Percentiles rank a stretch among this genome's conserved stretches.
phyloP scores from a whole-genome alignment of 2,113 vertebrate genomes.

The Anguilla rostrata region DNA sequence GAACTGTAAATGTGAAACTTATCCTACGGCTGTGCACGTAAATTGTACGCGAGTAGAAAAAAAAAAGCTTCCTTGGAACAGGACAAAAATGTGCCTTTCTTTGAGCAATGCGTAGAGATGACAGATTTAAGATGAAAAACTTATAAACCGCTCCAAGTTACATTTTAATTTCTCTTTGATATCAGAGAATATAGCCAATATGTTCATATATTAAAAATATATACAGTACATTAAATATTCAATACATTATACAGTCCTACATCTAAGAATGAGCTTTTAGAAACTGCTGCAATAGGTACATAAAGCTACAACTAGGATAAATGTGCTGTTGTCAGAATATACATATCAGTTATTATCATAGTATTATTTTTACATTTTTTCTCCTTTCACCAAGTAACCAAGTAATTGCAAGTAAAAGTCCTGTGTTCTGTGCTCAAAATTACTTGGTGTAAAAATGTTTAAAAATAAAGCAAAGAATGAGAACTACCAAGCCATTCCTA shows the following conservation, averaged over 20 bases:
- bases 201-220: too few species aligned
- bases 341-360: not conserved
- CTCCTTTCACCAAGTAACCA: too few species aligned
- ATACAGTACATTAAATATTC: too few species aligned
- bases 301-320: not conserved
- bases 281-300: not conserved
- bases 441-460: too few species aligned
- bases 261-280: not conserved
- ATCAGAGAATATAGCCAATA: slow-evolving; percentile 43
- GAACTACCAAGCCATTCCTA: too few species aligned
- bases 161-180: slow-evolving; percentile 62
- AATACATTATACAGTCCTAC: not conserved
- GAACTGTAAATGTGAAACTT: too few species aligned
- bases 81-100: not conserved
- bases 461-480: too few species aligned
- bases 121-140: slow-evolving; percentile 52
- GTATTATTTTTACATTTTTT: not conserved
- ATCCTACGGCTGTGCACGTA: not conserved
- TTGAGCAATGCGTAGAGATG: slow-evolving; percentile 35
- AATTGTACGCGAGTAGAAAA: not conserved
- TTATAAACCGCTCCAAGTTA: slow-evolving; percentile 54
- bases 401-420: too few species aligned
- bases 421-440: too few species aligned
- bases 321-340: not conserved
- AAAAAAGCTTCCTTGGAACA: too few species aligned